These are phyloP conservation scores for Heteractis magnifica DNA, from an alignment of 92 coral and sea anemone species.

Conservation along the genomic window DNA sequence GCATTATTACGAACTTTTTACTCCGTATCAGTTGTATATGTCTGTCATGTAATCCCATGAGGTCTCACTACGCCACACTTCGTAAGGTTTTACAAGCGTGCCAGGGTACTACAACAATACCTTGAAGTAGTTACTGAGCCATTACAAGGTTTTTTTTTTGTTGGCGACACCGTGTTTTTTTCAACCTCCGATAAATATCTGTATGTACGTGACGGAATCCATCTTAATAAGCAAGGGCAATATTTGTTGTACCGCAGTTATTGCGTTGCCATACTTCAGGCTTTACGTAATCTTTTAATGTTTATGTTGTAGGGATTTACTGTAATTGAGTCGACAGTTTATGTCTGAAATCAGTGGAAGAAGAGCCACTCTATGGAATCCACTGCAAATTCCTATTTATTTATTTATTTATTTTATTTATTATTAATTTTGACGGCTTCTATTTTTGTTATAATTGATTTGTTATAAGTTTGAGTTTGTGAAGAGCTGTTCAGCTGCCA, in stretches of 20 bases:
- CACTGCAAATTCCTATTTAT: too few relatives aligned
- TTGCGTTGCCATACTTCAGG: background rate
- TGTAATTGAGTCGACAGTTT: too few relatives aligned
- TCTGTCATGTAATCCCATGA: conserved; percentile 23
- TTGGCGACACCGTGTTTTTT: conserved; percentile 15
- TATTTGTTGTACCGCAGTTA: conserved; percentile 29
- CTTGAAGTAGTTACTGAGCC: conserved; percentile 7
- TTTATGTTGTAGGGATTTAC: too few relatives aligned
- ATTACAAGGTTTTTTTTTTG: conserved; percentile 4
- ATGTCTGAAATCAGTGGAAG: too few relatives aligned
- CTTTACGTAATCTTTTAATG: too few relatives aligned
- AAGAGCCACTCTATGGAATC: too few relatives aligned
- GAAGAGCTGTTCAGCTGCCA: too few relatives aligned
- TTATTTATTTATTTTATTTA: too few relatives aligned
- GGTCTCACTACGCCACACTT: background rate
- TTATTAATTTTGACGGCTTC: too few relatives aligned
- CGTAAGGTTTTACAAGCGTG: background rate
- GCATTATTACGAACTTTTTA: background rate
- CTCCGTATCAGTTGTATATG: background rate
- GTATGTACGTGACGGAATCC: conserved; percentile 5
- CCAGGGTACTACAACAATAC: background rate
- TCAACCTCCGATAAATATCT: background rate
- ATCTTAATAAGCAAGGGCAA: conserved; percentile 7
- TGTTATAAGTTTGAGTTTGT: too few relatives aligned
- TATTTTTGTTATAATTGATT: too few relatives aligned